Percentiles rank a stretch among this genome's conserved stretches.
Evolutionary conservation across 2,113 vertebrate species (phyloP).

Genomic region (Speoplatyrhinus poulsoni): DNA sequence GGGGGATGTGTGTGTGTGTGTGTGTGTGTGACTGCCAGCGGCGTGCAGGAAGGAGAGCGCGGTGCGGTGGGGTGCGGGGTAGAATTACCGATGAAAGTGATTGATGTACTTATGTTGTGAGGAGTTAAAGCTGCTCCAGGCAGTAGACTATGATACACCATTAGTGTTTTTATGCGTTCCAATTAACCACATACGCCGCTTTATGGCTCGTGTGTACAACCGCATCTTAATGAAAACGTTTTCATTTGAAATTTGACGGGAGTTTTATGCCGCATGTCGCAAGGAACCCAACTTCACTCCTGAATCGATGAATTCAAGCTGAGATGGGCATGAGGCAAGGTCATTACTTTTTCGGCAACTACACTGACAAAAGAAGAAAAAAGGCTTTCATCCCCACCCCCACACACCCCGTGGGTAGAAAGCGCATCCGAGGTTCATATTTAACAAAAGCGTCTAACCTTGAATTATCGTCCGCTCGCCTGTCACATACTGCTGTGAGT

Average conservation of each 20-base stretch:
- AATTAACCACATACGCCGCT: conserved; percentile 66
- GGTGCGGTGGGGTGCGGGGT: too few relatives aligned
- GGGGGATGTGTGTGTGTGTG: too few relatives aligned
- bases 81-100: conserved; percentile 64
- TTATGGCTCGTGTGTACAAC: conserved; percentile 47
- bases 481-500: conserved; percentile 63
- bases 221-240: conserved; percentile 66
- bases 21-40: too few relatives aligned
- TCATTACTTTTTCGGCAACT: too few relatives aligned
- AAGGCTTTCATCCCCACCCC: too few relatives aligned
- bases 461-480: conserved; percentile 1
- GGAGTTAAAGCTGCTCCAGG: conserved; percentile 32
- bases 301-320: not conserved
- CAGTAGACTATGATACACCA: conserved; percentile 60
- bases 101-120: conserved; percentile 57
- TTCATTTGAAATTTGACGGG: conserved; percentile 50
- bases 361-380: too few relatives aligned
- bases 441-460: too few relatives aligned
- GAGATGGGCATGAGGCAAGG: too few relatives aligned
- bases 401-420: too few relatives aligned
- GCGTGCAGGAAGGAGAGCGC: too few relatives aligned
- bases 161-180: conserved; percentile 67
- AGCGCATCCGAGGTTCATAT: too few relatives aligned
- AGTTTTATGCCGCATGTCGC: too few relatives aligned
- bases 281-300: not conserved